phyloP scores from a whole-genome alignment of 2,888 invertebrate genomes.

The Neocrepidodera transversa region DNA sequence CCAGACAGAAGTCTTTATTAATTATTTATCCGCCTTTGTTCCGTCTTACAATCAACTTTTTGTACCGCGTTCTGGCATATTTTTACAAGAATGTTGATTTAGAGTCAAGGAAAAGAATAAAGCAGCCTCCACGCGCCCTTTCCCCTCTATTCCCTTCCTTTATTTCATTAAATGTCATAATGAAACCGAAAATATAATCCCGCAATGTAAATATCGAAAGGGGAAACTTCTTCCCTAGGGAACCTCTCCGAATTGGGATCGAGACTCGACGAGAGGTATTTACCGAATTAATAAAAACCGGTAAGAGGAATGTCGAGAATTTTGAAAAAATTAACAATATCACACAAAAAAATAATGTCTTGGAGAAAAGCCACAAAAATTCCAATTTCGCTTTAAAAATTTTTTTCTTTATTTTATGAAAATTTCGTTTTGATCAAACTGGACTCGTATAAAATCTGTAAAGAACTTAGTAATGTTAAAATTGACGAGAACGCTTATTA shows the following conservation, averaged over 20 bases:
- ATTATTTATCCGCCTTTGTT: slow-evolving; percentile 10
- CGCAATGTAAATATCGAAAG: slow-evolving; percentile 28
- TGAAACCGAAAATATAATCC: slow-evolving; percentile 27
- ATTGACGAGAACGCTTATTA: no score
- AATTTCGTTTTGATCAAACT: no score
- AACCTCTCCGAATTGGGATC: background rate
- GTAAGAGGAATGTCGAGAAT: slow-evolving; percentile 5
- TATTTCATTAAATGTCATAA: slow-evolving; percentile 23
- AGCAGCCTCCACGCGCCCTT: background rate
- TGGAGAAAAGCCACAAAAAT: no score
- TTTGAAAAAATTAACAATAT: slow-evolving; percentile 1
- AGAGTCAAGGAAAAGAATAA: slow-evolving; percentile 5
- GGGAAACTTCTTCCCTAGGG: slow-evolving; percentile 11
- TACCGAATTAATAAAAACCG: slow-evolving; percentile 21
- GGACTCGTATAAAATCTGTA: no score
- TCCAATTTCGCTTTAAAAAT: no score
- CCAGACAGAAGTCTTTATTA: slow-evolving; percentile 2
- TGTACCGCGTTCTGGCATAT: background rate
- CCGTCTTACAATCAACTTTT: slow-evolving; percentile 2
- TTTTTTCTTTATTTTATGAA: no score
- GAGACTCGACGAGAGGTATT: slow-evolving; percentile 4
- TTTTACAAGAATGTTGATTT: slow-evolving; percentile 9
- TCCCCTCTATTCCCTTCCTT: no score
- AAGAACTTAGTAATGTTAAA: no score
- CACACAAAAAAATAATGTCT: no score